Evolutionary conservation across 2,113 vertebrate species (phyloP).

Genomic region (Arvicanthis niloticus): DNA sequence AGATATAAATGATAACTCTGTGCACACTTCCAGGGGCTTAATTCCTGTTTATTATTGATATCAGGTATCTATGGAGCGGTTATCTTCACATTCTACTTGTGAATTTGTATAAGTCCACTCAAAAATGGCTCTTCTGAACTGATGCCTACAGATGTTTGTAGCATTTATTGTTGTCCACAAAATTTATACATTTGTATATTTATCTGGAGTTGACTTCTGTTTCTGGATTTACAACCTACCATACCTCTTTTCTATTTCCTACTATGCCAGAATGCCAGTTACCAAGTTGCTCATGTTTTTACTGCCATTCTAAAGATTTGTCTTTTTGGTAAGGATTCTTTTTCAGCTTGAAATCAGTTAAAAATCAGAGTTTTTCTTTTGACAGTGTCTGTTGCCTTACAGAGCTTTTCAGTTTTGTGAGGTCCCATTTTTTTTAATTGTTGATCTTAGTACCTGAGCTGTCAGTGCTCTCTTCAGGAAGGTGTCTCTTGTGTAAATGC

Average conservation of each 20-base stretch:
- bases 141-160: background rate
- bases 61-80: background rate
- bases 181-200: background rate
- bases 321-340: slow-evolving; percentile 31
- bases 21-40: background rate
- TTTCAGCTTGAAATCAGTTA: background rate
- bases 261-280: background rate
- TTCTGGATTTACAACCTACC: background rate
- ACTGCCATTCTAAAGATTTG: background rate
- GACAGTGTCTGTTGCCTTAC: no score
- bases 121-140: background rate
- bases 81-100: background rate
- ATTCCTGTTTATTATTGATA: background rate
- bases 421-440: no score
- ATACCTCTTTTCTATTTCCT: background rate
- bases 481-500: no score
- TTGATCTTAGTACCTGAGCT: no score
- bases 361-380: background rate
- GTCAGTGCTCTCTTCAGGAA: no score
- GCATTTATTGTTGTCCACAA: background rate
- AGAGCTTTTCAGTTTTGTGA: no score
- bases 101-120: background rate
- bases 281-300: background rate
- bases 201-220: background rate
- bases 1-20: background rate